Conservation (phyloP, 2,888 invertebrate species). For the Zaprionus obscuricornis region DNA sequence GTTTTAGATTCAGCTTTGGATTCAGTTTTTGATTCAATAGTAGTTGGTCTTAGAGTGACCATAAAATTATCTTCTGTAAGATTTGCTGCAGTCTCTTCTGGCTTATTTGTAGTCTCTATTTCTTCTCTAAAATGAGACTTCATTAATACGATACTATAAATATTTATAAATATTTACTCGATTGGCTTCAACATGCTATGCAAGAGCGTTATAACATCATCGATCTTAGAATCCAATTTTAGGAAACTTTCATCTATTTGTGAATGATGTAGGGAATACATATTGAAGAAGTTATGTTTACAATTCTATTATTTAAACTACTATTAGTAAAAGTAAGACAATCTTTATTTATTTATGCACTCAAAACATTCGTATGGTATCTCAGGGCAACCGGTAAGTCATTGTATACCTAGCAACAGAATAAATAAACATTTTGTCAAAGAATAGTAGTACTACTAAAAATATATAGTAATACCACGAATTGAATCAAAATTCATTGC, state of each 20-base stretch:
- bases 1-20: neutral
- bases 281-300: constrained; percentile 5
- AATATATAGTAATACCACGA: no score
- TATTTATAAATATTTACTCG: constrained; percentile 43
- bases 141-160: no score
- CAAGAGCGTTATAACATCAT: constrained; percentile 53
- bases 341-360: no score
- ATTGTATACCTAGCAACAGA: no score
- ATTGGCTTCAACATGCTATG: constrained; percentile 31
- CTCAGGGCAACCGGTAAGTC: no score
- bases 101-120: neutral
- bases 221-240: constrained; percentile 44
- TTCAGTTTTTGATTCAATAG: neutral
- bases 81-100: constrained; percentile 70
- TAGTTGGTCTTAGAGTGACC: constrained; percentile 86
- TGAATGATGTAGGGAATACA: constrained; percentile 61
- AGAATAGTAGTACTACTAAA: no score
- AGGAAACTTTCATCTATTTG: constrained; percentile 59
- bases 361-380: no score
- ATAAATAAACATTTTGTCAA: no score
- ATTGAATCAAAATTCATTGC: no score
- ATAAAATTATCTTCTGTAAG: constrained; percentile 83
- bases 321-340: no score
- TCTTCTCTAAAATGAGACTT: constrained; percentile 35
- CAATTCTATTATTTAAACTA: no score